phyloP scores from a whole-genome alignment of 2,888 invertebrate genomes.

The Acronicta leporina region DNA sequence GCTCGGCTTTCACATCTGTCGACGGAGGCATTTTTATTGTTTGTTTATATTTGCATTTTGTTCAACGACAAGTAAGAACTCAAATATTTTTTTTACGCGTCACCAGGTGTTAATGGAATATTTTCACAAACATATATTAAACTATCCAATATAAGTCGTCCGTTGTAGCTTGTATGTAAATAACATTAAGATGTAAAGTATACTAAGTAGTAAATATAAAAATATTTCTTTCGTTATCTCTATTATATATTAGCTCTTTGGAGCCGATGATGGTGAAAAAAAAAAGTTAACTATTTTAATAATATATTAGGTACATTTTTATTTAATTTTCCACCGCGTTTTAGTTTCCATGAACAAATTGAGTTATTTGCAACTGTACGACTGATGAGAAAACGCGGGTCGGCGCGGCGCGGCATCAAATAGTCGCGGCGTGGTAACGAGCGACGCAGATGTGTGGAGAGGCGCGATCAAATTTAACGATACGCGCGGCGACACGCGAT shows the following conservation, averaged over 20 bases:
- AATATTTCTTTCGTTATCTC: no score
- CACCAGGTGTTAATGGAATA: conserved; percentile 21
- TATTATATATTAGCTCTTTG: no score
- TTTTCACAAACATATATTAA: conserved; percentile 1
- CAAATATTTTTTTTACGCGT: conserved; percentile 10
- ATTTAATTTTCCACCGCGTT: neutral
- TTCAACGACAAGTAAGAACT: conserved; percentile 17
- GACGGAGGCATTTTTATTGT: conserved; percentile 47
- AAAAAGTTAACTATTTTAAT: no score
- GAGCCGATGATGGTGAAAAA: no score
- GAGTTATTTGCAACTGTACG: conserved; percentile 57
- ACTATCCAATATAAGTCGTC: neutral
- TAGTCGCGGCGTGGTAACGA: conserved; percentile 57
- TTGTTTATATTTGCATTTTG: conserved; percentile 45
- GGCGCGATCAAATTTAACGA: conserved; percentile 70
- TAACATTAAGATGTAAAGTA: no score
- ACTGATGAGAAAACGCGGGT: conserved; percentile 29
- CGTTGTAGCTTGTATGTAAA: neutral
- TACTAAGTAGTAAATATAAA: no score
- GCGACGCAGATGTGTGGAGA: conserved; percentile 70
- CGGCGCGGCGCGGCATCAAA: conserved; percentile 37
- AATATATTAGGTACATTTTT: no score
- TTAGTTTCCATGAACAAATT: conserved; percentile 22
- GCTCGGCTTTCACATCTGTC: conserved; percentile 9
- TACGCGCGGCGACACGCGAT: conserved; percentile 48